These are phyloP conservation scores for Nettapus auritus DNA, from an alignment of 2,113 vertebrate genomes.

Conservation along the genomic window DNA sequence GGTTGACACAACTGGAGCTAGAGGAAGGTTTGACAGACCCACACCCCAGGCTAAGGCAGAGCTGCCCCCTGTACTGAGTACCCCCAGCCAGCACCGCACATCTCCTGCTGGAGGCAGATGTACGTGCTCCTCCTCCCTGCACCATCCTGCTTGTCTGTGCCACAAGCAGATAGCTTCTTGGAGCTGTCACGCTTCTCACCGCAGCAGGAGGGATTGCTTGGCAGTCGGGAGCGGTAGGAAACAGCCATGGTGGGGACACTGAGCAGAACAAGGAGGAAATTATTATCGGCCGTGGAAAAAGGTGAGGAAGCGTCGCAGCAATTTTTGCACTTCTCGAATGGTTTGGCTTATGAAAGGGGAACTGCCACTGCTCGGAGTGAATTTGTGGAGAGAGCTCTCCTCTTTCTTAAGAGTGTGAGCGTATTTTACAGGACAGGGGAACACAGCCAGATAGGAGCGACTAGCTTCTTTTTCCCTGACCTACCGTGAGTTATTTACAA, in stretches of 20 bases:
- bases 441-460: conserved; percentile 29
- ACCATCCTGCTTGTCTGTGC: background rate
- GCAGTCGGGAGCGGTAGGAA: background rate
- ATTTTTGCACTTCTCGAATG: background rate
- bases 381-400: background rate
- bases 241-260: background rate
- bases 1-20: background rate
- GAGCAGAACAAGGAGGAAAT: background rate
- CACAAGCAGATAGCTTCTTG: background rate
- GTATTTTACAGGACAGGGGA: conserved; percentile 33
- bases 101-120: background rate
- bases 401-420: background rate
- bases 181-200: background rate
- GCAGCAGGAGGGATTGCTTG: background rate
- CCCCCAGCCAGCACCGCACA: background rate
- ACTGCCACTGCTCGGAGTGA: background rate
- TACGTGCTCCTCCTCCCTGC: background rate
- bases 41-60: background rate
- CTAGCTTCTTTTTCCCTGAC: background rate
- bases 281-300: background rate
- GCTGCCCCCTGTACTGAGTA: background rate
- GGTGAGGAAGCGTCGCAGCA: background rate
- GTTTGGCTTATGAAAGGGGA: background rate
- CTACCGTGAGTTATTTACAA: conserved; percentile 16
- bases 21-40: background rate